phyloP scores from a whole-genome alignment of 2,113 vertebrate genomes.

The Poeciliopsis prolifica region DNA sequence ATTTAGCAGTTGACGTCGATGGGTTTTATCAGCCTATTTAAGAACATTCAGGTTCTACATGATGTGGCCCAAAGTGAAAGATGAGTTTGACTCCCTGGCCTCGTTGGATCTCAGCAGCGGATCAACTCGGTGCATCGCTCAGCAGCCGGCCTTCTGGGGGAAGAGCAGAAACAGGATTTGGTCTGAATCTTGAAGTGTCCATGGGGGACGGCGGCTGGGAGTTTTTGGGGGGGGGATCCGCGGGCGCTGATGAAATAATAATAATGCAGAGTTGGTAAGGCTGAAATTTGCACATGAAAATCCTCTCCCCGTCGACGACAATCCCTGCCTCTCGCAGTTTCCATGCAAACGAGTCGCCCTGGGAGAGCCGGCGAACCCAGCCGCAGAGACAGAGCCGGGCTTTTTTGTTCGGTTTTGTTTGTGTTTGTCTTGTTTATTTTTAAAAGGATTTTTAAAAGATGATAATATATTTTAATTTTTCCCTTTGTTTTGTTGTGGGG shows the following conservation, averaged over 20 bases:
- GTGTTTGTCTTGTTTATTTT: conserved; percentile 81
- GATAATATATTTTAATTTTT: conserved; percentile 77
- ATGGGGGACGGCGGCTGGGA: conserved; percentile 63
- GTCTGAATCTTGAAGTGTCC: conserved; percentile 73
- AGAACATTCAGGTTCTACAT: too few relatives aligned
- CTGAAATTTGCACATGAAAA: conserved; percentile 85
- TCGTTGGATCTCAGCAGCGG: conserved; percentile 44
- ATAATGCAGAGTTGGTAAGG: conserved; percentile 73
- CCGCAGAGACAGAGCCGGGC: conserved; percentile 60
- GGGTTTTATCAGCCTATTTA: too few relatives aligned
- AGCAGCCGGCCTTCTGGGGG: conserved; percentile 61
- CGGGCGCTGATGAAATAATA: conserved; percentile 82
- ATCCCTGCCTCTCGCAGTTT: conserved; percentile 79
- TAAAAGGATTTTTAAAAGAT: conserved; percentile 77
- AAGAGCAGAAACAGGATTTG: conserved; percentile 64
- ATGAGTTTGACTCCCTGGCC: too few relatives aligned
- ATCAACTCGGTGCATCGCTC: conserved; percentile 65
- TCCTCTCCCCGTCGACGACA: conserved; percentile 75
- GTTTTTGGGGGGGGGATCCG: conserved; percentile 51
- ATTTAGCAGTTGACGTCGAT: too few relatives aligned
- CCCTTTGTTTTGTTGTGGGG: conserved; percentile 54
- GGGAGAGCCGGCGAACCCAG: conserved; percentile 66
- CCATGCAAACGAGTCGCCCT: conserved; percentile 80
- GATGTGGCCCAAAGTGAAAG: too few relatives aligned
- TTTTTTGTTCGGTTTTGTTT: conserved; percentile 81